These are phyloP conservation scores for Zosterops pallidus DNA, from an alignment of 2,113 vertebrate genomes.

Conservation along the genomic window DNA sequence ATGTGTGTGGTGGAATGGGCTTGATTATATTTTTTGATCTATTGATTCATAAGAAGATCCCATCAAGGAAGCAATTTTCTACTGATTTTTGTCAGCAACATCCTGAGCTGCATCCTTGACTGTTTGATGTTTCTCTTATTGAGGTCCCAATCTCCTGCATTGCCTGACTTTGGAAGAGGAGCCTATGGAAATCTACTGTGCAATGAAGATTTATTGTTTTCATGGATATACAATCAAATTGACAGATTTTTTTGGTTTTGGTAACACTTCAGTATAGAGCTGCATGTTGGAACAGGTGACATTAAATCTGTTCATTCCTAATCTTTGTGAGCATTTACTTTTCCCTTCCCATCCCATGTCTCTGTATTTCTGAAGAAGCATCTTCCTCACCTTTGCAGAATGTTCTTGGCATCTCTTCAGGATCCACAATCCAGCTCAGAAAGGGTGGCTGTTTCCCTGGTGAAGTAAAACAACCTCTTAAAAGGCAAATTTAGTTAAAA, in stretches of 20 bases:
- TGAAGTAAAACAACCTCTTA: not conserved
- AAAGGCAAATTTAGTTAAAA: not conserved
- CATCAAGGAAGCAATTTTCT: not conserved
- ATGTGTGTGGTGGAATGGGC: not conserved
- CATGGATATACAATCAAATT: not conserved
- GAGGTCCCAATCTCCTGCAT: not conserved
- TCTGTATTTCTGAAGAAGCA: not conserved
- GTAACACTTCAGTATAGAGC: not conserved
- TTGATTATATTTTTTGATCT: slow-evolving; percentile 6
- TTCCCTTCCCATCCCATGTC: not conserved
- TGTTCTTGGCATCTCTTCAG: not conserved
- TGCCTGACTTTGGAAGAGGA: not conserved
- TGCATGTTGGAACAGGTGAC: not conserved
- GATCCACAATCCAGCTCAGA: not conserved
- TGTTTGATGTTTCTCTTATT: not conserved
- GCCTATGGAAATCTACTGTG: not conserved
- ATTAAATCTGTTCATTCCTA: not conserved
- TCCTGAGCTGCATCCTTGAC: not conserved
- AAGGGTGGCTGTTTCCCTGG: not conserved
- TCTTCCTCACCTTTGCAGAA: not conserved
- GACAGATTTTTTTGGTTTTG: not conserved
- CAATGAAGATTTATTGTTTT: not conserved
- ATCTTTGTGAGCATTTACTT: not conserved
- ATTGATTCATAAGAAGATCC: not conserved
- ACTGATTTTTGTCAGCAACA: not conserved